Evolutionary conservation across 2,113 vertebrate species (phyloP), one percentile per base, ranked within the genome.

Genomic region (Pteruthius melanotis): DNA sequence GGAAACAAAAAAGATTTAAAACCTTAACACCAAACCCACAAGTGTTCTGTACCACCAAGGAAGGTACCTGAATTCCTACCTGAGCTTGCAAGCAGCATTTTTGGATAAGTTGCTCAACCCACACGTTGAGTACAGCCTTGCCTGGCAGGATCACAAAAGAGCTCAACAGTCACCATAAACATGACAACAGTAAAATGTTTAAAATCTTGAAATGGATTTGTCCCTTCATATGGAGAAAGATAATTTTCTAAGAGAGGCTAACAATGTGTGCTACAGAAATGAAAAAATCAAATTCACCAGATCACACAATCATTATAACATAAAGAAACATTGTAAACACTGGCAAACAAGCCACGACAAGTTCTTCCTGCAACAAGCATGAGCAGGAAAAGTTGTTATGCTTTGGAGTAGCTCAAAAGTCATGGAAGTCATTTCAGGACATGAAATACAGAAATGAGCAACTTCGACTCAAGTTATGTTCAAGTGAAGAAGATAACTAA

Each of bases 371-470:
- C 49, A 95, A 75, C 92, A 39, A 63, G 83, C 64, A 86, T 23
- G 35, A 69, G 56, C 94, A 88, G n/a, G 79, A 86, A 88, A 92
- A 56, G 35, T 74, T 68, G 9, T 74, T 94, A 40, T 5, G 6
- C 56, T 94, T 70, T 64, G 49, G 76, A 90, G 21, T 53, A 83
- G 42, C 54, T 94, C 68, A 94, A 52, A 90, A 87, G 64, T 39
- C 6, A 3, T 11, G 47, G 52, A 88, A 94, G 93, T 94, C 90
- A 95, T 27, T 40, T 83, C 68, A 83, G 94, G 94, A 88, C 90
- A 84, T n/a, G n/a, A 93, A 93, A 89, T 53, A 60, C 14, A 86
- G 56, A 90, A 94, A 77, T 28, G 4, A 94, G 72, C 42, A 94
- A 11, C 65, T 95, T 90, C 0, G 0, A 37, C 53, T 92, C 52